Percentiles rank a stretch among this genome's conserved stretches.
Evolutionary conservation across 1,140 invertebrate species (phyloP).

Genomic region (Cyphomyrmex costatus): DNA sequence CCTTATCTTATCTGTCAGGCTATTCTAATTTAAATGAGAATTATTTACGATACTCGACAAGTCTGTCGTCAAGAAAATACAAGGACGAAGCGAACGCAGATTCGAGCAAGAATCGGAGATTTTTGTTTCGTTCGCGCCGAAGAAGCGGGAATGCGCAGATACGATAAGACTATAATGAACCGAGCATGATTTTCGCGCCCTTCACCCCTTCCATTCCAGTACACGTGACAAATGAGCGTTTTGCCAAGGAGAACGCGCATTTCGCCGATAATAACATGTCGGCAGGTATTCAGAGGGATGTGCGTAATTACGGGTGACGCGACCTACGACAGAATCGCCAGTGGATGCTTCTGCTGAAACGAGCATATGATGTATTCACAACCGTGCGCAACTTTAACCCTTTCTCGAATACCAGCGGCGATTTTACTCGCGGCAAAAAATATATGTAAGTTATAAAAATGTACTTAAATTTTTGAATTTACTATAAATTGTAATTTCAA

Average conservation of each 20-base stretch:
- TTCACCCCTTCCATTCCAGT: background rate
- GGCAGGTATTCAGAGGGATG: constrained; percentile 56
- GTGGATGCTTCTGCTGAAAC: constrained; percentile 39
- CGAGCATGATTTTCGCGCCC: constrained; percentile 64
- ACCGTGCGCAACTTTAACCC: background rate
- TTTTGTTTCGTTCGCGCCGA: constrained; percentile 20
- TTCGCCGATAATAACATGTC: constrained; percentile 73
- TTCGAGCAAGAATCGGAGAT: constrained; percentile 1
- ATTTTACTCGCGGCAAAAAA: constrained; percentile 11
- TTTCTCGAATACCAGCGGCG: constrained; percentile 17
- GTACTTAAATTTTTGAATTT: background rate
- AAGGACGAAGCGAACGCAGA: background rate
- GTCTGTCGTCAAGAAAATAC: background rate
- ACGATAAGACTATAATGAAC: constrained; percentile 52
- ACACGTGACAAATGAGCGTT: constrained; percentile 67
- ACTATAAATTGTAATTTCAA: too few relatives aligned
- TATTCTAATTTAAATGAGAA: constrained; percentile 40
- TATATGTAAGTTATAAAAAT: background rate
- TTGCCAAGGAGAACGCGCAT: constrained; percentile 52
- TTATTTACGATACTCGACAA: constrained; percentile 12
- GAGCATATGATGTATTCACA: constrained; percentile 34
- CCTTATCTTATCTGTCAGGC: background rate
- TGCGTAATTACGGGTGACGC: constrained; percentile 65
- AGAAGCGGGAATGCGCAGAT: constrained; percentile 10
- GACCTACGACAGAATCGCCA: constrained; percentile 61